Conservation (phyloP, 2,797 vertebrate genomes). For the Parauchenoglanis ngamensis region DNA sequence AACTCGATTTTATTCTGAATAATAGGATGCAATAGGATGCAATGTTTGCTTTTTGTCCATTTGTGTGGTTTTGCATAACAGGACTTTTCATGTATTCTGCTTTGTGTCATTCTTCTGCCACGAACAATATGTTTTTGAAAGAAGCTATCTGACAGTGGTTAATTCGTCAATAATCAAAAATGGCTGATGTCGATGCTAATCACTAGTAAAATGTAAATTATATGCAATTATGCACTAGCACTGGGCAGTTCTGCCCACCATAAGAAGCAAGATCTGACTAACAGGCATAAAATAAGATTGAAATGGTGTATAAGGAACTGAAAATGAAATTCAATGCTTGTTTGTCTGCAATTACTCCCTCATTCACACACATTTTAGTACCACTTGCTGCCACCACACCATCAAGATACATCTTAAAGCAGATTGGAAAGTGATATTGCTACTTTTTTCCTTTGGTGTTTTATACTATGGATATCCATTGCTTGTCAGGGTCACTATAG, state of each 20-base stretch:
- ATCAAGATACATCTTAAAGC: slow-evolving; percentile 87
- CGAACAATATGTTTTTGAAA: slow-evolving; percentile 80
- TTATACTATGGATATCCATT: neutral
- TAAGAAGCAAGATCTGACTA: slow-evolving; percentile 99
- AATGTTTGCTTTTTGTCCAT: neutral
- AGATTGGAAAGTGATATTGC: slow-evolving; percentile 70
- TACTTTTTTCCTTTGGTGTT: neutral
- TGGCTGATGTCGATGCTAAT: slow-evolving; percentile 89
- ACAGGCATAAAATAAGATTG: slow-evolving; percentile 99
- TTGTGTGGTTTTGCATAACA: slow-evolving; percentile 7
- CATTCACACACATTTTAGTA: slow-evolving; percentile 88
- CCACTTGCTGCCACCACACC: slow-evolving; percentile 70
- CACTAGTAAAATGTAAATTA: slow-evolving; percentile 92
- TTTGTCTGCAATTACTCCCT: slow-evolving; percentile 99
- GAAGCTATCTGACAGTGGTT: slow-evolving; percentile 78
- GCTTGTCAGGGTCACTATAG: neutral
- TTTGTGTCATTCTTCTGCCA: slow-evolving; percentile 38
- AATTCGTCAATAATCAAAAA: slow-evolving; percentile 82
- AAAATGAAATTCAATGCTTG: slow-evolving; percentile 99
- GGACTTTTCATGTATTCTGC: slow-evolving; percentile 20
- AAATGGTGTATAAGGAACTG: slow-evolving; percentile 99
- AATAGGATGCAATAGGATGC: too few species aligned
- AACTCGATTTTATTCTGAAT: neutral
- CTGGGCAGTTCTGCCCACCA: slow-evolving; percentile 96
- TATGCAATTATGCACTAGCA: slow-evolving; percentile 95